phyloP scores from a whole-genome alignment of 2,113 vertebrate genomes.

The Cryptoleucopteryx plumbea region DNA sequence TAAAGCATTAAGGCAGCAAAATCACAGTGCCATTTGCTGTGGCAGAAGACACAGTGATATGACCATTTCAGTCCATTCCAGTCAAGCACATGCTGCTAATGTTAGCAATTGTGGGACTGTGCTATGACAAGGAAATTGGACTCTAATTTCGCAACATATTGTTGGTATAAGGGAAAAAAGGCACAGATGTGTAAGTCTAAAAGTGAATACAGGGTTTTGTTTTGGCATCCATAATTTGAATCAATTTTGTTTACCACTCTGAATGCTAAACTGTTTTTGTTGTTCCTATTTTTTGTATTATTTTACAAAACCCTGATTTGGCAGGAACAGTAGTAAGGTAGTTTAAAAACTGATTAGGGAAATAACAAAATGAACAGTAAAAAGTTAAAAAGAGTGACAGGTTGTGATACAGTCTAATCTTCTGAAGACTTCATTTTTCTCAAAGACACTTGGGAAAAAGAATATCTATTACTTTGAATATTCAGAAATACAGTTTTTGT shows the following conservation, averaged over 20 bases:
- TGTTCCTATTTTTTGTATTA: neutral
- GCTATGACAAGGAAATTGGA: neutral
- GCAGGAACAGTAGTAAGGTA: neutral
- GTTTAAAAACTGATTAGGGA: neutral
- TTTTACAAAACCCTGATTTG: neutral
- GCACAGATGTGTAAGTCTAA: neutral
- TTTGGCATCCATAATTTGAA: neutral
- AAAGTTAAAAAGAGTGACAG: neutral
- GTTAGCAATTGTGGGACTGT: neutral
- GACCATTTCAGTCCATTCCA: neutral
- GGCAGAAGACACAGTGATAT: neutral
- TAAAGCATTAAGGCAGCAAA: neutral
- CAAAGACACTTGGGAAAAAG: neutral
- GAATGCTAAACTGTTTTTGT: neutral
- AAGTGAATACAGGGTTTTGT: neutral
- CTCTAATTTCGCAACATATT: neutral
- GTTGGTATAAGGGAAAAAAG: neutral
- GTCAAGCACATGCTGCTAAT: neutral
- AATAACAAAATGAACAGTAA: neutral
- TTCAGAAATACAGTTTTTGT: neutral
- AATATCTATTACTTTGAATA: neutral
- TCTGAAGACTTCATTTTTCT: neutral
- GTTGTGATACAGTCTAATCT: neutral
- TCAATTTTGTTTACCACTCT: neutral
- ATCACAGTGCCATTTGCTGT: neutral